Evolutionary conservation across 2,797 vertebrate genomes (phyloP).

Genomic region (Valencia hispanica): DNA sequence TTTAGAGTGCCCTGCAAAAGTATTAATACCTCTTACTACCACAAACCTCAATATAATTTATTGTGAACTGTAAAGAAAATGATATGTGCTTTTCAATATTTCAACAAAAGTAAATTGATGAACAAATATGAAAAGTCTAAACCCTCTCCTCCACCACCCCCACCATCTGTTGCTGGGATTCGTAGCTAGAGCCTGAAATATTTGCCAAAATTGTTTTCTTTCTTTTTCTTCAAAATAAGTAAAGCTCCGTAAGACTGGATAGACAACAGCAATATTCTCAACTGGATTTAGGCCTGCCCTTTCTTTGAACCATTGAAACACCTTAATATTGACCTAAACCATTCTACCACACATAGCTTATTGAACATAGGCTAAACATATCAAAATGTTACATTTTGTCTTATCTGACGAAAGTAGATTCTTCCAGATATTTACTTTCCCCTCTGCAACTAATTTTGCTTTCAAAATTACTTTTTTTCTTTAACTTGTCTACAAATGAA

Average conservation of each 20-base stretch:
- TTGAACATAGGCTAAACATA: background rate
- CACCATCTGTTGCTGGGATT: background rate
- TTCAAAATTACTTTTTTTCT: background rate
- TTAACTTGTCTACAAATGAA: background rate
- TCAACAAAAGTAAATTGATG: background rate
- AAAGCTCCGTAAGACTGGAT: background rate
- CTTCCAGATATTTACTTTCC: background rate
- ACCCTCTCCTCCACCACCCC: too few relatives aligned
- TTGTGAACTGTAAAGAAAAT: background rate
- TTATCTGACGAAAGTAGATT: background rate
- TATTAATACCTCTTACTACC: background rate
- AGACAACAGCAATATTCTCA: background rate
- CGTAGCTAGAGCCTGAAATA: background rate
- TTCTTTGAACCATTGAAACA: background rate
- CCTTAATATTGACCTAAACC: background rate
- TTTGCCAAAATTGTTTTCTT: too few relatives aligned
- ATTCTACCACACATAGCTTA: background rate
- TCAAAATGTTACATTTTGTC: background rate
- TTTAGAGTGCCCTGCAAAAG: background rate
- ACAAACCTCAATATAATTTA: background rate
- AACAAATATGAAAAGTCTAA: background rate
- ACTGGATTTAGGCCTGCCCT: background rate
- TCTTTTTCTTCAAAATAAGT: background rate
- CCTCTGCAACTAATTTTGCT: background rate
- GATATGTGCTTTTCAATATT: background rate